A percentile compares a stretch with the other conserved stretches of the same genome.
Evolutionary conservation across 2,888 invertebrate genomes (phyloP).

Genomic region (Miltochrista miniata): DNA sequence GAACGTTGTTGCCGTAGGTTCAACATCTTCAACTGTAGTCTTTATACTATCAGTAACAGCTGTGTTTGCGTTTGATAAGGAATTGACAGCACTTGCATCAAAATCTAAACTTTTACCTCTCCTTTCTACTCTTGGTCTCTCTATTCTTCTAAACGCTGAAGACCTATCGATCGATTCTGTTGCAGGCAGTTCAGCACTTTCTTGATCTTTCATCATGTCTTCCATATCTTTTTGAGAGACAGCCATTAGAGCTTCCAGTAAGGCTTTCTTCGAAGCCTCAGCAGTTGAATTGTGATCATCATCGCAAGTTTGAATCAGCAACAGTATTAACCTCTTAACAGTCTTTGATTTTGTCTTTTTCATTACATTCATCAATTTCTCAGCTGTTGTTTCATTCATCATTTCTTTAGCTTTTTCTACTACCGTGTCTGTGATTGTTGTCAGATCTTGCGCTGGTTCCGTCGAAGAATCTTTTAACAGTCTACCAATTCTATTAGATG

Average conservation of each 20-base stretch:
- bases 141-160: conserved; percentile 55
- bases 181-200: conserved; percentile 45
- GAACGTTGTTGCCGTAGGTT: conserved; percentile 57
- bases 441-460: conserved; percentile 82
- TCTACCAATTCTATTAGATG: conserved; percentile 64
- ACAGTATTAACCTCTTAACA: conserved; percentile 87
- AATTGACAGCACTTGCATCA: conserved; percentile 68
- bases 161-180: conserved; percentile 55
- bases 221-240: conserved; percentile 84
- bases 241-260: conserved; percentile 87
- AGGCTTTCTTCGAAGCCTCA: conserved; percentile 87
- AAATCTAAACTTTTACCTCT: conserved; percentile 64
- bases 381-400: conserved; percentile 89
- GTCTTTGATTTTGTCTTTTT: conserved; percentile 91
- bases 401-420: conserved; percentile 89
- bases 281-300: conserved; percentile 88
- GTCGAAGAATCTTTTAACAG: conserved; percentile 66
- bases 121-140: conserved; percentile 50
- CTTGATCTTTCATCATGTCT: conserved; percentile 72
- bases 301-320: conserved; percentile 91
- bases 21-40: conserved; percentile 49
- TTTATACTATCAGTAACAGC: conserved; percentile 51
- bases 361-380: conserved; percentile 91
- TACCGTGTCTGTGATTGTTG: conserved; percentile 86
- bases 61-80: conserved; percentile 69